Percentiles rank a stretch among this genome's conserved stretches.
These are phyloP conservation scores for Drosophila arawakana DNA, from an alignment of 1,140 invertebrate genomes.

Conservation along the genomic window DNA sequence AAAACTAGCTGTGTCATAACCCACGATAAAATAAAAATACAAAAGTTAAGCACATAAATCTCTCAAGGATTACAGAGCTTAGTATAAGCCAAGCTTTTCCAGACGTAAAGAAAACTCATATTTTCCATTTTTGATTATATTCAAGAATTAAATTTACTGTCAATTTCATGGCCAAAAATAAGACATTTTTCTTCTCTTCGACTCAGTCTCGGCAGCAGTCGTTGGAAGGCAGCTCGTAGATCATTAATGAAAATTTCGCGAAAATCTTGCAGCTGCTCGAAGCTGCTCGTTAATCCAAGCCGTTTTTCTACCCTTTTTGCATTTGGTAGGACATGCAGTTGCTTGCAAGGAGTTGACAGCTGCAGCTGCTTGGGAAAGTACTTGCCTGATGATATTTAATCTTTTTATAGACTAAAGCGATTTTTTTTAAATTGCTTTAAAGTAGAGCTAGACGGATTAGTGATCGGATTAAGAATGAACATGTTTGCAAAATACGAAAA, in stretches of 20 bases:
- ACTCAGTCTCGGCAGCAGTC: no score
- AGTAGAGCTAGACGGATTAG: slow-evolving; percentile 57
- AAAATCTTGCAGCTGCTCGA: slow-evolving; percentile 15
- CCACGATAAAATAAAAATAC: not conserved
- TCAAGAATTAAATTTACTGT: slow-evolving; percentile 25
- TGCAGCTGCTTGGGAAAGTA: slow-evolving; percentile 76
- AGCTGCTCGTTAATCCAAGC: slow-evolving; percentile 30
- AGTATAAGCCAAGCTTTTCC: slow-evolving; percentile 16
- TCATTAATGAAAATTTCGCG: slow-evolving; percentile 53
- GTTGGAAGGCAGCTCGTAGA: slow-evolving; percentile 1
- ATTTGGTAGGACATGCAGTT: slow-evolving; percentile 12
- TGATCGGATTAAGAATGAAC: slow-evolving; percentile 79
- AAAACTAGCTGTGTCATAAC: slow-evolving; percentile 42
- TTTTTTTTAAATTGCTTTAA: slow-evolving; percentile 33
- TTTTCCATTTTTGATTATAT: slow-evolving; percentile 17
- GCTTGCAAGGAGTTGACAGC: slow-evolving; percentile 11
- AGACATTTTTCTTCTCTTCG: not conserved
- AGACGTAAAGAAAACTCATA: slow-evolving; percentile 6
- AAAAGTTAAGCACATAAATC: slow-evolving; percentile 20
- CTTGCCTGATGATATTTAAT: slow-evolving; percentile 66
- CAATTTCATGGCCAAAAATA: slow-evolving; percentile 9
- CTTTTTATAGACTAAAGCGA: slow-evolving; percentile 60
- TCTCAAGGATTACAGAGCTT: slow-evolving; percentile 33
- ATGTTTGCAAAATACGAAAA: slow-evolving; percentile 74
- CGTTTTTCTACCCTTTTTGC: slow-evolving; percentile 31